Percentiles rank a stretch among this genome's conserved stretches.
Conservation (phyloP, 2,888 invertebrate species). For the Stictocephala bisonia region DNA sequence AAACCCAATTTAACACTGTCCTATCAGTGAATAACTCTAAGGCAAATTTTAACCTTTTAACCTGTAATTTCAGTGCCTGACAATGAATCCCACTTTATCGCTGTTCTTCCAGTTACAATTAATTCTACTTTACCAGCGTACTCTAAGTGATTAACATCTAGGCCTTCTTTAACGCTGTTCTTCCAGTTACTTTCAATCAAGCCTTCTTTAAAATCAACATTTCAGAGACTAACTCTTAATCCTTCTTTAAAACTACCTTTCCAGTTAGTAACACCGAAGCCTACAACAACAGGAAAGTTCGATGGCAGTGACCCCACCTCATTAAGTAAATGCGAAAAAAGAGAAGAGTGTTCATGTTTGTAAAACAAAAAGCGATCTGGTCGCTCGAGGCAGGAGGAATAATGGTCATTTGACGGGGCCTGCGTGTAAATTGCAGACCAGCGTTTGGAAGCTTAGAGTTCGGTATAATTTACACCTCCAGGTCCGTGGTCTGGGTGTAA, state of each 20-base stretch:
- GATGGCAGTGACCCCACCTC: conserved; percentile 22
- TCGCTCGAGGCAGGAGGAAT: conserved; percentile 5
- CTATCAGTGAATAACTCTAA: too few species aligned
- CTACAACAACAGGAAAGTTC: not conserved
- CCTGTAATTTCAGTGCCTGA: too few species aligned
- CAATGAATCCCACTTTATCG: too few species aligned
- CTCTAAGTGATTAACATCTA: too few species aligned
- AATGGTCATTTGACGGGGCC: conserved; percentile 27
- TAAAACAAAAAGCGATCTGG: not conserved
- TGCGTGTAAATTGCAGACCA: conserved; percentile 32
- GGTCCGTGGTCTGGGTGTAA: conserved; percentile 21
- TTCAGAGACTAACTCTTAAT: not conserved
- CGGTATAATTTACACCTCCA: conserved; percentile 40
- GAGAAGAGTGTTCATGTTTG: conserved; percentile 9
- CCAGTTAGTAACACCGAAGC: not conserved
- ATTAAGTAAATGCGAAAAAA: conserved; percentile 35
- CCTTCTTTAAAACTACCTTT: not conserved
- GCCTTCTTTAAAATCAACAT: too few species aligned
- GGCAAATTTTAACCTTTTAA: too few species aligned
- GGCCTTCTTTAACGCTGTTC: too few species aligned
- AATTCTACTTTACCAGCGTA: too few species aligned
- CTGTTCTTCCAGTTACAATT: too few species aligned
- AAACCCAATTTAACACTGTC: too few species aligned
- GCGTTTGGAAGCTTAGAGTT: conserved; percentile 33
- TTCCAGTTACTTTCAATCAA: too few species aligned